Evolutionary conservation across 2,797 vertebrate genomes (phyloP), one percentile per base, ranked within the genome.

Genomic region (Hydrocynus forskahlii): DNA sequence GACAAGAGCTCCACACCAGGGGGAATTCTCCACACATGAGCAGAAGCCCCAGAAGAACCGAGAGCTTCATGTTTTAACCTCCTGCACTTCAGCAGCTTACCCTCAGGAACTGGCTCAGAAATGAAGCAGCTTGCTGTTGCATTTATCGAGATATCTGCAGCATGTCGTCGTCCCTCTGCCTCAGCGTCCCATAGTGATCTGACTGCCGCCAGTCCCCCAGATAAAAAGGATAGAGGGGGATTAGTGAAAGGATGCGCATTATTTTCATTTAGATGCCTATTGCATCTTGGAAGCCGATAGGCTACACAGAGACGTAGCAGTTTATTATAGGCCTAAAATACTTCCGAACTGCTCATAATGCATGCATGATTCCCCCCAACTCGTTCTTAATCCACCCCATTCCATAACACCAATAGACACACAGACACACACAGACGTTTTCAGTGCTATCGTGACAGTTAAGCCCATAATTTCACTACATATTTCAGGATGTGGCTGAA

Each of bases 181-280:
- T 93, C 90, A 88, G 91, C 89, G 92, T 92, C 89, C 72, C 94
- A 85, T 95, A 93, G 91, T 91, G 94, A 95, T 94, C 91, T 89
- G 89, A 91, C 91, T 90, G 92, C 91, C 88, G 90, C 88, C 93
- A 94, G 93, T 94, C 94, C 78, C 94, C 88, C 92, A 93, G 96
- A 98, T 99, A 97, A 98, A 96, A 96, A 95, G 91, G 96, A 96
- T 96, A 94, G 95, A 92, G 92, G 87, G 92, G 97, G 98, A 99
- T 99, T 98, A 96, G 91, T 81, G 93, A 93, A 92, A 92, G 93
- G 92, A 94, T 94, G 95, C 93, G 90, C 92, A 94, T 93, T 96
- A 92, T 95, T 93, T 95, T 96, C 94, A 95, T 95, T 95, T 94
- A 93, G 93, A 95, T 90, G 96, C 95, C 95, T 96, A 95, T 92